phyloP scores from a whole-genome alignment of 2,113 vertebrate genomes.

The Odontesthes bonariensis region DNA sequence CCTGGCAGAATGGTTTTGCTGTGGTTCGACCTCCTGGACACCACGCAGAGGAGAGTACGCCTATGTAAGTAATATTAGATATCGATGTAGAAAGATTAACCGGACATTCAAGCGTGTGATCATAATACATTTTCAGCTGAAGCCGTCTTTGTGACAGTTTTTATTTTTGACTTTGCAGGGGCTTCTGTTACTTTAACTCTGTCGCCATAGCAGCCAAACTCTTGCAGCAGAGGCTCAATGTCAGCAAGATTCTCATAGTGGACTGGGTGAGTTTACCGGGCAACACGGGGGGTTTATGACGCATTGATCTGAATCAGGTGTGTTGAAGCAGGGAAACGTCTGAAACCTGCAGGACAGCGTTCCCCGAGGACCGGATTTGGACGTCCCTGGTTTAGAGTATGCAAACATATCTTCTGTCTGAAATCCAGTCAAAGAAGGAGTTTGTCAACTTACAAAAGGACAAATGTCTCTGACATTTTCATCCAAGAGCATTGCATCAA shows the following conservation, averaged over 20 bases:
- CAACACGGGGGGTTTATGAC: neutral
- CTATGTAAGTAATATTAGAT: conserved; percentile 87
- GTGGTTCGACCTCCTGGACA: conserved; percentile 97
- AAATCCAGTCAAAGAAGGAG: neutral
- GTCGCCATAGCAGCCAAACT: conserved; percentile 97
- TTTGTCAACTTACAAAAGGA: neutral
- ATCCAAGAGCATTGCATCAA: too few relatives aligned
- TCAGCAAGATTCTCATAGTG: conserved; percentile 97
- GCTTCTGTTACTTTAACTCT: conserved; percentile 99
- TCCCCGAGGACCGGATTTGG: too few relatives aligned
- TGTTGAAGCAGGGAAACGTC: too few relatives aligned
- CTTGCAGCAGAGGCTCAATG: conserved; percentile 93
- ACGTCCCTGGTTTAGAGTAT: too few relatives aligned
- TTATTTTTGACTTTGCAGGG: conserved; percentile 82
- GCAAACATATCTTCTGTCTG: too few relatives aligned
- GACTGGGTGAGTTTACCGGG: conserved; percentile 91
- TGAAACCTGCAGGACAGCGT: too few relatives aligned
- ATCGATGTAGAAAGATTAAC: neutral
- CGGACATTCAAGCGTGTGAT: neutral
- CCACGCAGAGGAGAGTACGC: conserved; percentile 96
- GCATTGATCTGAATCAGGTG: too few relatives aligned
- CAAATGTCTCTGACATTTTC: neutral
- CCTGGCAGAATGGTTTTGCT: conserved; percentile 93
- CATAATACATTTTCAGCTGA: neutral
- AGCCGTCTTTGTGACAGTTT: neutral